phyloP scores from a whole-genome alignment of 92 coral and sea anemone species.

The Actinernus sp. region DNA sequence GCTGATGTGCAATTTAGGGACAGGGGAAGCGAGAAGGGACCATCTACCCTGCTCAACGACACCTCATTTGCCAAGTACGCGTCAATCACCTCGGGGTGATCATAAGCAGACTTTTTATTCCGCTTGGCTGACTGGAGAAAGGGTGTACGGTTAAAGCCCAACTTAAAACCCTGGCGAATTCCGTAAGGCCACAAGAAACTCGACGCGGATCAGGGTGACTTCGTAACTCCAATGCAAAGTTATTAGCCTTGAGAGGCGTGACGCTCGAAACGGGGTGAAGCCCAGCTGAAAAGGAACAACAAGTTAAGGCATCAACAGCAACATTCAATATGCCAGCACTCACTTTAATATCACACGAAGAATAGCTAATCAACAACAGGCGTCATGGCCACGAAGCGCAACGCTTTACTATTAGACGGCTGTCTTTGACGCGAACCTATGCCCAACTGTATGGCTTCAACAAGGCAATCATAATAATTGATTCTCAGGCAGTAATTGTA shows the following conservation, averaged over 20 bases:
- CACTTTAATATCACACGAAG: no score
- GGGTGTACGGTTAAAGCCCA: neutral
- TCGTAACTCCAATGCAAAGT: neutral
- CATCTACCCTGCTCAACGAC: neutral
- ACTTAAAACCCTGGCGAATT: neutral
- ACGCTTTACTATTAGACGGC: no score
- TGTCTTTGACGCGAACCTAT: no score
- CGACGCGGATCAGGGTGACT: neutral
- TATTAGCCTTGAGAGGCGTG: constrained; percentile 8
- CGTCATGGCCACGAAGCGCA: no score
- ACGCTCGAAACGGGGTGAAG: constrained; percentile 1
- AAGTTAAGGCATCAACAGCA: neutral
- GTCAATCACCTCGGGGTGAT: constrained; percentile 6
- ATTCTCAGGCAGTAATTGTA: no score
- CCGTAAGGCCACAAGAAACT: neutral
- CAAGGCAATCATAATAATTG: no score
- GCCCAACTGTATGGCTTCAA: no score
- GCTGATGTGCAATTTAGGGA: constrained; percentile 4
- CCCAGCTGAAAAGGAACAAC: neutral
- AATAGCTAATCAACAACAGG: no score
- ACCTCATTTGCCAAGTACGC: constrained; percentile 10
- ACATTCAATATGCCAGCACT: no score
- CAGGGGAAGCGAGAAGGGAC: constrained; percentile 9
- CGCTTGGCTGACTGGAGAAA: constrained; percentile 1
- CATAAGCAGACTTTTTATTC: constrained; percentile 12